Base-by-base conservation (phyloP, 1,140 invertebrate genomes). In the Ceratosolen solmsi region DNA sequence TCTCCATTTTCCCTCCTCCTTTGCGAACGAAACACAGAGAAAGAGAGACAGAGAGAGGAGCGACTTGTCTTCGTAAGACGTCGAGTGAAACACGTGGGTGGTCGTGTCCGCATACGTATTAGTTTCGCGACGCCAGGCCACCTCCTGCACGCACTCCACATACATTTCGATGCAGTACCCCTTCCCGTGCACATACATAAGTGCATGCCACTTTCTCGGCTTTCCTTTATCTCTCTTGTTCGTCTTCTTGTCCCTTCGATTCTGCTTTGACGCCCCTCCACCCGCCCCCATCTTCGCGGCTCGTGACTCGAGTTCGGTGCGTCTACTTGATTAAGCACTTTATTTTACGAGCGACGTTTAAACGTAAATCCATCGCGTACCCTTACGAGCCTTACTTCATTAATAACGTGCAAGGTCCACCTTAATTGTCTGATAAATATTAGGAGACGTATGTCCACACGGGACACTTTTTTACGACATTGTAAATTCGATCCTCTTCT, bases 301-400 rank as follows among this genome's bases (percentile, higher is more conserved):
- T n/a, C 38, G 38, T 41, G 68, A 41, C 68, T 13, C 68, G 20
- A 70, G 5, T 68, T 25, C 41, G 36, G 71, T 36, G 15, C 38
- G 13, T 36, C n/a, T 38, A 11, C 54, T 70, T 80, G 71, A 80
- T 80, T 80, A 80, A 80, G 70, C 71, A 70, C 79, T 73, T 65
- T 72, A 60, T 60, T 79, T 79, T 79, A 73, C 79, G 79, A 63
- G 38, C 56, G 38, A 74, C 56, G 54, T 41, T n/a, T 56, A 41
- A 22, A 27, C 68, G 65, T 72, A 72, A 74, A 80, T 80, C 36
- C 76, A 27, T 70, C 77, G 60, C 60, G 30, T 54, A 25, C 63
- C 5, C 17, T 46, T 20, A 25, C 46, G 20, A 17, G 75, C 15
- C 41, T 38, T 11, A 68, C 63, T 49, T 70, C 77, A 54, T 78